These are phyloP conservation scores for Drosophila sp. DNA, from an alignment of 1,140 invertebrate species.

Conservation along the genomic window DNA sequence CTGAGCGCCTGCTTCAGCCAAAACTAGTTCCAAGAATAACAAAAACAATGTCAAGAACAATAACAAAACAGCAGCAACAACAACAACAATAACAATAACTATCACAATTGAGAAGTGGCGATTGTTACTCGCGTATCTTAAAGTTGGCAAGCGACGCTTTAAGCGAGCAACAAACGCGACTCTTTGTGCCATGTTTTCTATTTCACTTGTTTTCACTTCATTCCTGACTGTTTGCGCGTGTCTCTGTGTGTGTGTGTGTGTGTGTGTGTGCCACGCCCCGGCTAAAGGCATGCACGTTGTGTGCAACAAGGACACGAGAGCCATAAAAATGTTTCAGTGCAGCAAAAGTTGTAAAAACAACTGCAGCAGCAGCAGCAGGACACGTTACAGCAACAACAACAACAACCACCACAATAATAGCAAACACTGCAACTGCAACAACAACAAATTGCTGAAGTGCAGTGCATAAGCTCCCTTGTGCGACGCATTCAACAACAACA, in stretches of 20 bases:
- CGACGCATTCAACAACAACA: slow-evolving; percentile 29
- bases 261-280: slow-evolving; percentile 46
- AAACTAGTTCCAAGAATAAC: slow-evolving; percentile 44
- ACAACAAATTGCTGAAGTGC: slow-evolving; percentile 59
- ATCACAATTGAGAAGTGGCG: slow-evolving; percentile 41
- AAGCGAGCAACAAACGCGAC: slow-evolving; percentile 14
- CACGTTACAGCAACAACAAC: slow-evolving; percentile 33
- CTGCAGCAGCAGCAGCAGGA: slow-evolving; percentile 42
- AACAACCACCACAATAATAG: slow-evolving; percentile 33
- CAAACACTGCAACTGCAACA: slow-evolving; percentile 39
- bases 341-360: slow-evolving; percentile 67
- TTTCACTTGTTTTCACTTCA: slow-evolving; percentile 63
- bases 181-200: slow-evolving; percentile 61
- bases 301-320: slow-evolving; percentile 70
- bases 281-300: slow-evolving; percentile 27
- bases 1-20: slow-evolving; percentile 19
- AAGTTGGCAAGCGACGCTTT: slow-evolving; percentile 39
- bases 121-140: slow-evolving; percentile 54
- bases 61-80: slow-evolving; percentile 53
- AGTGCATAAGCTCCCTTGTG: slow-evolving; percentile 19
- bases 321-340: slow-evolving; percentile 73
- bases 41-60: slow-evolving; percentile 67
- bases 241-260: slow-evolving; percentile 7
- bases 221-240: neutral
- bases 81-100: slow-evolving; percentile 50